Evolutionary conservation across 2,797 vertebrate genomes (phyloP), one percentile per base, ranked within the genome.

Genomic region (Distichodus sexfasciatus): DNA sequence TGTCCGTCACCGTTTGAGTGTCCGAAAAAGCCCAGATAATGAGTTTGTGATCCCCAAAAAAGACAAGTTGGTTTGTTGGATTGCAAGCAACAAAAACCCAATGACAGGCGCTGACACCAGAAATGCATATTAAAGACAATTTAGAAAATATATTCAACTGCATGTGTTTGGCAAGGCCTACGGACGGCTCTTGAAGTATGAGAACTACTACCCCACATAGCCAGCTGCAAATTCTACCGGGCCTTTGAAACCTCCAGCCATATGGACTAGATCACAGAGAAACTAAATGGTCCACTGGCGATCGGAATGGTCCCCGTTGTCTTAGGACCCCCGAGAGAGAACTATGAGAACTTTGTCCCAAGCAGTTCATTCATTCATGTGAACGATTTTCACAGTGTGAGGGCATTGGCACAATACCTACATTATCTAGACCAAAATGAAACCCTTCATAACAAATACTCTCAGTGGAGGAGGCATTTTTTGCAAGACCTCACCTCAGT

Each of bases 161-260:
- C 76, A 92, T 5, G 76, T 93, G 3, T 94, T 87, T 0, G 94
- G 94, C 17, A 83, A 78, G 81, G 94, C 92, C 5, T 91, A 88
- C 26, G 87, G 91, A 57, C 79, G 83, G 12, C 83, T 76, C 0
- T 69, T 96, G 69, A 86, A 78, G 15, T 84, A 88, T 17, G 90
- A 93, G 59, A 88, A 91, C 17, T 89, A 95, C 75, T 94, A 94
- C 69, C 84, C 93, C 61, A 94, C 92, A 87, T 96, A 69, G 90
- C 90, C 21, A 86, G 87, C 28, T 96, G 94, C 78, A 95, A 94
- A 78, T 96, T 95, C 78, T 95, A 96, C 69, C 91, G 96, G 60
- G 88, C 94, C 7, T 96, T 96, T 77, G 94, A 96, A 85, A 96
- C 94, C 76, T 95, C 92, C 31, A 89, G 92, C 63, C 90, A 93